These are phyloP conservation scores for Netelia fuscicornis DNA, from an alignment of 2,888 invertebrate genomes.

Conservation along the genomic window DNA sequence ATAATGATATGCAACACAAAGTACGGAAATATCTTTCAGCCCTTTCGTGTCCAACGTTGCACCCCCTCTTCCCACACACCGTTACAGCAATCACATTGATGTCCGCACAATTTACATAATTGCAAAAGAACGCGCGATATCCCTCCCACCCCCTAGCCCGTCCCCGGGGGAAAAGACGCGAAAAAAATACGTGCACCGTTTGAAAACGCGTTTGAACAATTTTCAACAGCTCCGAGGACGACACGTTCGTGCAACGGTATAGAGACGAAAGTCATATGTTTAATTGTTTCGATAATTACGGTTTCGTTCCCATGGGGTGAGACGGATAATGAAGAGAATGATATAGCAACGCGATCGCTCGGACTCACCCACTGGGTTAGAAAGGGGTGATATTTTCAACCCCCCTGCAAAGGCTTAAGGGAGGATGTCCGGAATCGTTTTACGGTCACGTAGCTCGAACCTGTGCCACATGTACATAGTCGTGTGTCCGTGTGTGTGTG, in stretches of 20 bases:
- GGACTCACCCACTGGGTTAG: slow-evolving; percentile 24
- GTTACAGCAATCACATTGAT: slow-evolving; percentile 24
- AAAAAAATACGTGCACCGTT: not conserved
- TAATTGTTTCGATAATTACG: slow-evolving; percentile 20
- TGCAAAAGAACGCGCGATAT: slow-evolving; percentile 1
- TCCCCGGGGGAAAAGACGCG: no score
- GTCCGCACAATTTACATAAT: slow-evolving; percentile 57
- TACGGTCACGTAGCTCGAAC: slow-evolving; percentile 66
- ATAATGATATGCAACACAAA: slow-evolving; percentile 44
- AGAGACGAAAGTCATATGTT: not conserved
- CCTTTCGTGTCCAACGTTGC: not conserved
- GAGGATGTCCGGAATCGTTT: slow-evolving; percentile 66
- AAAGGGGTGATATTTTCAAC: slow-evolving; percentile 49
- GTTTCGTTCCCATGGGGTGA: not conserved
- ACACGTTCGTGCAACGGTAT: not conserved
- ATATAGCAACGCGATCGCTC: slow-evolving; percentile 28
- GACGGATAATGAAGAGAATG: slow-evolving; percentile 21
- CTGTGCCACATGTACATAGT: slow-evolving; percentile 5
- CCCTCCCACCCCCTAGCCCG: not conserved
- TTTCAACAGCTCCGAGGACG: slow-evolving; percentile 4
- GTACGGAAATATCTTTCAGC: slow-evolving; percentile 41
- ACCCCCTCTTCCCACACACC: not conserved
- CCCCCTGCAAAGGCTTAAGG: slow-evolving; percentile 53
- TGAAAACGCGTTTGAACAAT: slow-evolving; percentile 8
- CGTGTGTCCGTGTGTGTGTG: slow-evolving; percentile 6